A percentile compares a stretch with the other conserved stretches of the same genome.
phyloP scores from a whole-genome alignment of 2,888 invertebrate species.

The Ariolimax columbianus region DNA sequence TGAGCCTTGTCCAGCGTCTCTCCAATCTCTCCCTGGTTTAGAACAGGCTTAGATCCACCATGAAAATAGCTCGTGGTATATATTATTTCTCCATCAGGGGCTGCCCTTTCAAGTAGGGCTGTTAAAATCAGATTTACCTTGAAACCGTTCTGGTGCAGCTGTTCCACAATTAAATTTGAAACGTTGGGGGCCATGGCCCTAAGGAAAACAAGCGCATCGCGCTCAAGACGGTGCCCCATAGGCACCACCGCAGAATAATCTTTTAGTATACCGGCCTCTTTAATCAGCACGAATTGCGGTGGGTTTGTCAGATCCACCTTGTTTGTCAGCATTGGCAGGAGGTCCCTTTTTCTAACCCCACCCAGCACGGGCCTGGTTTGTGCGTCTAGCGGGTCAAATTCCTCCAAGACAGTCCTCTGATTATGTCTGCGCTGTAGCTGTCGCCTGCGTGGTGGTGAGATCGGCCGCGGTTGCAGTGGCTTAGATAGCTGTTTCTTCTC shows the following conservation, averaged over 20 bases:
- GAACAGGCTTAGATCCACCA: neutral
- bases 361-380: no score
- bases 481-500: no score
- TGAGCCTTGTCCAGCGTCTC: no score
- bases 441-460: no score
- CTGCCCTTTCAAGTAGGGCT: neutral
- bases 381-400: no score
- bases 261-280: neutral
- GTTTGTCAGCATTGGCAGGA: no score
- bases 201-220: neutral
- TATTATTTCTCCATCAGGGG: neutral
- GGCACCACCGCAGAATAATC: neutral
- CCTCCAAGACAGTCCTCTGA: no score
- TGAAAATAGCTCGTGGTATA: neutral
- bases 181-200: neutral
- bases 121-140: neutral
- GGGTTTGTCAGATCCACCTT: no score
- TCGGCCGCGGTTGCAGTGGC: no score
- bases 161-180: neutral
- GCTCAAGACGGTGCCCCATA: neutral
- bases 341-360: no score
- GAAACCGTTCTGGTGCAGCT: neutral
- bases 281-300: no score
- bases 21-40: neutral
- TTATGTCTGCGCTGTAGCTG: no score